Percentiles rank a stretch among this genome's conserved stretches.
phyloP scores from a whole-genome alignment of 2,113 vertebrate species.

The Plecotus auritus region DNA sequence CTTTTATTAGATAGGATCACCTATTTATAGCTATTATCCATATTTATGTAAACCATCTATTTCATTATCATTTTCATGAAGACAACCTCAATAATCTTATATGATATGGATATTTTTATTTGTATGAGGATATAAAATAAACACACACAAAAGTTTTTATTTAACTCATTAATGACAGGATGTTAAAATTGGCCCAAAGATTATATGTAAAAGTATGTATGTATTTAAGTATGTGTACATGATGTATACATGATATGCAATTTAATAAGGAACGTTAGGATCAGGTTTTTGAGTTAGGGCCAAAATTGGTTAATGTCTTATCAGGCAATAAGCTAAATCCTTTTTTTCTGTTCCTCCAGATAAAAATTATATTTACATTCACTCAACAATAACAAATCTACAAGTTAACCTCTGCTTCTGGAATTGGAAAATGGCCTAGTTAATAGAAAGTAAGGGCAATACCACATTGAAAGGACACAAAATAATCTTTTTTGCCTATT shows the following conservation, averaged over 20 bases:
- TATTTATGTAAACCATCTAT: neutral
- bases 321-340: neutral
- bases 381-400: neutral
- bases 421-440: neutral
- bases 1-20: no score
- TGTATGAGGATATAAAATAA: neutral
- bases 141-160: neutral
- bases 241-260: neutral
- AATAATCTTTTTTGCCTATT: neutral
- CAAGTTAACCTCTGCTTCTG: neutral
- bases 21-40: neutral
- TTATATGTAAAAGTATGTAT: neutral
- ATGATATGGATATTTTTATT: neutral
- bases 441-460: neutral
- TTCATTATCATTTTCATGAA: neutral
- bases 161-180: neutral
- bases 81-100: neutral
- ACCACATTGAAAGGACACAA: neutral
- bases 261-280: neutral
- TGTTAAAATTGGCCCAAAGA: neutral
- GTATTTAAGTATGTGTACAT: no score
- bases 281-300: neutral
- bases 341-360: neutral
- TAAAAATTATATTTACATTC: neutral
- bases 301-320: neutral